phyloP scores from a whole-genome alignment of 2,113 vertebrate genomes.

The Ellobius talpinus region DNA sequence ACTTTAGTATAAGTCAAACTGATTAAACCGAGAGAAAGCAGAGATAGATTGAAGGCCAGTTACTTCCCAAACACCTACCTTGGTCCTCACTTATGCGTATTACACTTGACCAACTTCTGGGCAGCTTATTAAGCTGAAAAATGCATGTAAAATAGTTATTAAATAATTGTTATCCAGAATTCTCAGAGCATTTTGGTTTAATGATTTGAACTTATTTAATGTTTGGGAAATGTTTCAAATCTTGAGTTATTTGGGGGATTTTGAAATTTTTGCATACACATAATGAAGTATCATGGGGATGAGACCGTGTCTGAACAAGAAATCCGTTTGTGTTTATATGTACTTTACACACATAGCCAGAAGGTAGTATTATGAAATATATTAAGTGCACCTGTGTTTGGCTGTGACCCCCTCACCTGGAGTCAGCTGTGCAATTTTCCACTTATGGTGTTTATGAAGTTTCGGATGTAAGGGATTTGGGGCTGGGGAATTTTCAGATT shows the following conservation, averaged over 20 bases:
- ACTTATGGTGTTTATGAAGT: neutral
- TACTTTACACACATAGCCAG: neutral
- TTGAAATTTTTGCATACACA: neutral
- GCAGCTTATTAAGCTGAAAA: conserved; percentile 1
- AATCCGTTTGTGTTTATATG: neutral
- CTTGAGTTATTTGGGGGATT: neutral
- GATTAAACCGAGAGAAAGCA: neutral
- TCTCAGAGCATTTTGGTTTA: neutral
- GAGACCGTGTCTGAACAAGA: neutral
- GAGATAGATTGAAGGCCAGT: neutral
- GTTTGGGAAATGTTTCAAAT: neutral
- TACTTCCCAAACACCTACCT: neutral
- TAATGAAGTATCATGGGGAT: neutral
- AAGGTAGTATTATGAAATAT: neutral
- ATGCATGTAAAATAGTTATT: neutral
- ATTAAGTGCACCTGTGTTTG: neutral
- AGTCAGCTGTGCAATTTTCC: neutral
- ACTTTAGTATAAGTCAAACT: neutral
- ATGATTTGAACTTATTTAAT: neutral
- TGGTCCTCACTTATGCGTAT: neutral
- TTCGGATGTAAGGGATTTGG: neutral
- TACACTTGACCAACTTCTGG: neutral
- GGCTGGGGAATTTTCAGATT: neutral
- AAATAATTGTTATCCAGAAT: neutral
- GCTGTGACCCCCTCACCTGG: neutral